Evolutionary conservation across 2,888 invertebrate species (phyloP), one percentile per base, ranked within the genome.

Genomic region (Drosophila mimica): DNA sequence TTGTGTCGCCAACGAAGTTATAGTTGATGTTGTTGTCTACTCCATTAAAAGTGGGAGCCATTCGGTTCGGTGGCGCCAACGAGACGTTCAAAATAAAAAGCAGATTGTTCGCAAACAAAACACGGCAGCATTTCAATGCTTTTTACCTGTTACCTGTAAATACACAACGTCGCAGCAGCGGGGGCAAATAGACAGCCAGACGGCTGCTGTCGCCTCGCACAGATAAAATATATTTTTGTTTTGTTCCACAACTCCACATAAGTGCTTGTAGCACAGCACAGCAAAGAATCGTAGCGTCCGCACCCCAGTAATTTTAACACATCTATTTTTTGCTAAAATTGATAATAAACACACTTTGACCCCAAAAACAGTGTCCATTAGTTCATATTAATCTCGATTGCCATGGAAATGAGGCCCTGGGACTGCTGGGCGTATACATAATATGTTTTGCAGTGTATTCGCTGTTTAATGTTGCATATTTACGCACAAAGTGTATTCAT

Each of bases 51-150:
- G 51, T 70, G 88, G 66, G 70, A 64, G 70, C 57, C 65, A 57
- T 40, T 43, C 40, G 38, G 64, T 59, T 76, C 38, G 49, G 48
- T 64, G 85, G 85, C 85, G 85, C 85, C 85, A 85, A 71, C 70
- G 83, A 78, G 89, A 74, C 86, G 78, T 53, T 73, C 81, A 85
- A 90, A 90, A 90, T 90, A 85, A 85, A 89, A 88, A 85, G 86
- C 90, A 85, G 90, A 88, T 90, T 85, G 85, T 83, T 82, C 68
- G 62, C 90, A 85, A 82, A 85, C 90, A 89, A 88, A 88, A 88
- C 84, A 88, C 76, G 73, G 67, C 71, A 88, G 59, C 77, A 85
- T 89, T 89, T 89, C 88, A 89, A 88, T 88, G 88, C 74, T 77
- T 84, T 88, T 89, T 70, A 81, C 79, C 77, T 80, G 77, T 74